phyloP scores from a whole-genome alignment of 1,140 invertebrate species.

The Streblospio benedicti region DNA sequence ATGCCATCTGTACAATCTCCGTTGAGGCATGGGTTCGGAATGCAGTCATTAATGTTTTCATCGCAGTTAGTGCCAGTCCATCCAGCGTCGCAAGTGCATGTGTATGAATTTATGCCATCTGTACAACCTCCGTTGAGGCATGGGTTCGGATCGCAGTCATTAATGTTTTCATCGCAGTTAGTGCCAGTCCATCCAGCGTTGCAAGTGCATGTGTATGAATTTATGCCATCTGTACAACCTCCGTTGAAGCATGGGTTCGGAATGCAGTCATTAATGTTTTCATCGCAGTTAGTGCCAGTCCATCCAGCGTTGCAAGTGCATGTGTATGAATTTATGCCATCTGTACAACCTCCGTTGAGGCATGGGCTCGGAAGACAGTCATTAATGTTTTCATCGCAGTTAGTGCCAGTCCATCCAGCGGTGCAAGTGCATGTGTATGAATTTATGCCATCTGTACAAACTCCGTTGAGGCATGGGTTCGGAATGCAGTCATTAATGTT shows the following conservation, averaged over 20 bases:
- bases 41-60: too few relatives aligned
- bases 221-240: slow-evolving; percentile 27
- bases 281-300: slow-evolving; percentile 65
- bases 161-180: slow-evolving; percentile 24
- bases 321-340: slow-evolving; percentile 9
- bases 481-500: slow-evolving; percentile 88
- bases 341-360: slow-evolving; percentile 60
- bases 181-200: slow-evolving; percentile 34
- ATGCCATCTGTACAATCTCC: too few relatives aligned
- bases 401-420: slow-evolving; percentile 51
- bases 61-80: too few relatives aligned
- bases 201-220: slow-evolving; percentile 34
- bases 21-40: too few relatives aligned
- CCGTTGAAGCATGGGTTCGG: slow-evolving; percentile 53
- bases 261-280: background rate
- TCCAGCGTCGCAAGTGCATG: too few relatives aligned
- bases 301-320: slow-evolving; percentile 22
- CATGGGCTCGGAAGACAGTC: slow-evolving; percentile 76
- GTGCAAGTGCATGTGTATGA: slow-evolving; percentile 43
- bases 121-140: slow-evolving; percentile 86
- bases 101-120: too few relatives aligned
- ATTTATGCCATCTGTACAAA: slow-evolving; percentile 63
- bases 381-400: slow-evolving; percentile 51
- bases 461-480: slow-evolving; percentile 82
- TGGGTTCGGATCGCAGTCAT: slow-evolving; percentile 56